Percentiles rank a stretch among this genome's conserved stretches.
Conservation (phyloP, 2,797 vertebrate genomes). For the Aldrovandia affinis region DNA sequence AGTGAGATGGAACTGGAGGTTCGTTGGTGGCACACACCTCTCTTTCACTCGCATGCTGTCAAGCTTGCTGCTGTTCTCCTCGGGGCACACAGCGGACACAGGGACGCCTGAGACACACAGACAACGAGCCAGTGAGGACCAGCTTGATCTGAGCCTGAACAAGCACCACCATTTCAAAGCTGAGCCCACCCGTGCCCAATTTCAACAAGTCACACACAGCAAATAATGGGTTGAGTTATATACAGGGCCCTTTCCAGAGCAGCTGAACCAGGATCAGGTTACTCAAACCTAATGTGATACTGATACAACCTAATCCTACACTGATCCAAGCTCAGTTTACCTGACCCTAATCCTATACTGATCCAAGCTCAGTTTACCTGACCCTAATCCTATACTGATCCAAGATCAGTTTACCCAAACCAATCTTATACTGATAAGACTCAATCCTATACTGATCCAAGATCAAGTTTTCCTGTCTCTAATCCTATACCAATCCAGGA, state of each 20-base stretch:
- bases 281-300: no score
- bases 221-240: no score
- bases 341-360: background rate
- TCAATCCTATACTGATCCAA: no score
- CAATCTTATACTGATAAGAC: no score
- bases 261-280: no score
- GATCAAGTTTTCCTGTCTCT: no score
- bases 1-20: no score
- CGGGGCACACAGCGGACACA: slow-evolving; percentile 64
- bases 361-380: background rate
- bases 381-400: background rate
- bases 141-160: background rate
- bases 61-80: slow-evolving; percentile 64
- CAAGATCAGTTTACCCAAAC: background rate
- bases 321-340: background rate
- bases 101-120: slow-evolving; percentile 66
- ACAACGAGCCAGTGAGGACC: background rate
- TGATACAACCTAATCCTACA: background rate
- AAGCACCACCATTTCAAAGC: background rate
- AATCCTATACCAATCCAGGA: no score
- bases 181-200: background rate
- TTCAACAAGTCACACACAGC: background rate
- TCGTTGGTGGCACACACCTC: slow-evolving; percentile 66
- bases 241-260: no score
- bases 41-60: slow-evolving; percentile 68